Percentiles rank a stretch among this genome's conserved stretches.
Evolutionary conservation across 2,113 vertebrate species (phyloP).

Genomic region (Gobiocypris rarus): DNA sequence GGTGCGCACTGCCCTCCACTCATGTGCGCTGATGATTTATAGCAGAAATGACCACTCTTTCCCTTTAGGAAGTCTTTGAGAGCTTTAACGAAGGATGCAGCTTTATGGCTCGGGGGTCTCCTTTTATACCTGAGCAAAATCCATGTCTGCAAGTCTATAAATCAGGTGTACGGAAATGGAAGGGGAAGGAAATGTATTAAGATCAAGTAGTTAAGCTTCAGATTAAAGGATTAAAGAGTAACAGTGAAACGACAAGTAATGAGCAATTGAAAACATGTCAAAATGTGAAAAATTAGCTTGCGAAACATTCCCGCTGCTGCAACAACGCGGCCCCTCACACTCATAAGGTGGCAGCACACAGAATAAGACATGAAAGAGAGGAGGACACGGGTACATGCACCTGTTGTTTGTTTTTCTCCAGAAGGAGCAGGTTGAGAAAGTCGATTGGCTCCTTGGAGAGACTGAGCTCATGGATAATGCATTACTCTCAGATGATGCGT

Average conservation of each 20-base stretch:
- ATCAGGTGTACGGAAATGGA: constrained; percentile 26
- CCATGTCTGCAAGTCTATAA: neutral
- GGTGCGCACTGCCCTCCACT: constrained; percentile 73
- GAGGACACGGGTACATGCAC: constrained; percentile 37
- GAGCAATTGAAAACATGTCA: neutral
- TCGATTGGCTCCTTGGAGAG: constrained; percentile 49
- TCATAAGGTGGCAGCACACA: constrained; percentile 13
- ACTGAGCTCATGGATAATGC: constrained; percentile 52
- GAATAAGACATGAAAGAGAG: constrained; percentile 38
- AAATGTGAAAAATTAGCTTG: neutral
- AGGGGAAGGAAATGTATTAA: constrained; percentile 7
- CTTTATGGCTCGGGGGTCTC: constrained; percentile 45
- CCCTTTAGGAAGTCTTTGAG: constrained; percentile 60
- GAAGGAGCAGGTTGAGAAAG: constrained; percentile 57
- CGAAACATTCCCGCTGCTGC: neutral
- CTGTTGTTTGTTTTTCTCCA: constrained; percentile 58
- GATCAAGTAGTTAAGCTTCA: constrained; percentile 29
- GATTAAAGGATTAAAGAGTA: neutral
- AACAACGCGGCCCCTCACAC: neutral
- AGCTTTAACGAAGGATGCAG: constrained; percentile 61
- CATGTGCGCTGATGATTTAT: constrained; percentile 74
- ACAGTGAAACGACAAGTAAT: neutral
- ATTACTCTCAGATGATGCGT: constrained; percentile 49
- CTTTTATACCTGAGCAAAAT: constrained; percentile 45
- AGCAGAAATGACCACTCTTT: constrained; percentile 61